phyloP scores from a whole-genome alignment of 2,113 vertebrate species.

The Catagonus wagneri region DNA sequence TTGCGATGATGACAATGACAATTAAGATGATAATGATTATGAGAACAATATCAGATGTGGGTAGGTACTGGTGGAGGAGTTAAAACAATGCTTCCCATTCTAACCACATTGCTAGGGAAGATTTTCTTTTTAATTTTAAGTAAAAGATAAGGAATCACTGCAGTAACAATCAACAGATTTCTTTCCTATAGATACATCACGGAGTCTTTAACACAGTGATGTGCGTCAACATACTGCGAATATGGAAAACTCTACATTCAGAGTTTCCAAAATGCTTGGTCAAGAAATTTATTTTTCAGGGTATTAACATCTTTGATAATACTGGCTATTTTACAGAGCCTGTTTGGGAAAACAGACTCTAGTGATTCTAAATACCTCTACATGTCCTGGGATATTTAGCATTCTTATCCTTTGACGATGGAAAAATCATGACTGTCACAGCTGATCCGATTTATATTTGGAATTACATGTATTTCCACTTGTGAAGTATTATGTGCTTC shows the following conservation, averaged over 20 bases:
- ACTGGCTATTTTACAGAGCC: not conserved
- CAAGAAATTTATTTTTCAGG: not conserved
- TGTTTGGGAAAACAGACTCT: not conserved
- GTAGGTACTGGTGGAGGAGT: not conserved
- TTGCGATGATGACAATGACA: not conserved
- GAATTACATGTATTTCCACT: conserved; percentile 56
- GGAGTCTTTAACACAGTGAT: not conserved
- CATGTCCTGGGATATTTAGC: not conserved
- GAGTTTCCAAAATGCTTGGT: not conserved
- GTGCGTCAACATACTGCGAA: not conserved
- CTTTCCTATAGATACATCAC: not conserved
- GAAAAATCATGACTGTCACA: not conserved
- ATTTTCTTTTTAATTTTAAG: not conserved
- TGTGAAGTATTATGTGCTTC: conserved; percentile 67
- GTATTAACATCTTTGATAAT: conserved; percentile 14
- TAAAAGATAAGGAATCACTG: not conserved
- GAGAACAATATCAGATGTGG: not conserved
- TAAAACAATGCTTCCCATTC: not conserved
- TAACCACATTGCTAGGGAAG: not conserved
- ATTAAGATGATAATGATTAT: not conserved
- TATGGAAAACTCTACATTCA: not conserved
- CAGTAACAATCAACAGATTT: not conserved
- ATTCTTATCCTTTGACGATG: not conserved
- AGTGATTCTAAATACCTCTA: not conserved
- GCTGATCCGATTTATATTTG: not conserved